phyloP scores from a whole-genome alignment of 1,140 invertebrate genomes.

The Formica exsecta region DNA sequence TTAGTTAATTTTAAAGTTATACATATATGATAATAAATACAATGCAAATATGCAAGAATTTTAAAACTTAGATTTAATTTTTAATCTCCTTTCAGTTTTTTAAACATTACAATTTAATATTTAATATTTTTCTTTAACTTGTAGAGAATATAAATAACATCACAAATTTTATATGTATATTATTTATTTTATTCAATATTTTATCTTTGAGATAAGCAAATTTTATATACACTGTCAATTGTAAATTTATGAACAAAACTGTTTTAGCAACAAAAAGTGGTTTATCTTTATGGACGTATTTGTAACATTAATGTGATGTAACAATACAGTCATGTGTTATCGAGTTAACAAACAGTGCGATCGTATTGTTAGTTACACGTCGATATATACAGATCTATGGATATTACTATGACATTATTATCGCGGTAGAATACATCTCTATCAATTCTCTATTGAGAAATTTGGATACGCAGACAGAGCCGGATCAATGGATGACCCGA shows the following conservation, averaged over 20 bases:
- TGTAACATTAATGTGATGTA: neutral
- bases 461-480: neutral
- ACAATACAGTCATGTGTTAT: neutral
- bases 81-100: neutral
- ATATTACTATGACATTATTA: conserved; percentile 39
- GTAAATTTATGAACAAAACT: neutral
- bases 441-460: conserved; percentile 57
- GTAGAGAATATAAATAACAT: neutral
- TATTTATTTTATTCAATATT: neutral
- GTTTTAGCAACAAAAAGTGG: neutral
- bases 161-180: neutral
- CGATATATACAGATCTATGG: neutral
- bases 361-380: neutral
- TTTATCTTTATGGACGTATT: neutral
- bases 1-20: conserved; percentile 13
- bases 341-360: neutral
- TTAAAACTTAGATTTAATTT: neutral
- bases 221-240: neutral
- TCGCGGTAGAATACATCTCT: conserved; percentile 33
- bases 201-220: neutral
- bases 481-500: conserved; percentile 36
- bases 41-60: neutral
- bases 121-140: neutral
- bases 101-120: neutral
- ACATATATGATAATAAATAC: neutral